Evolutionary conservation across 2,797 vertebrate genomes (phyloP).

Genomic region (Fringilla coelebs): DNA sequence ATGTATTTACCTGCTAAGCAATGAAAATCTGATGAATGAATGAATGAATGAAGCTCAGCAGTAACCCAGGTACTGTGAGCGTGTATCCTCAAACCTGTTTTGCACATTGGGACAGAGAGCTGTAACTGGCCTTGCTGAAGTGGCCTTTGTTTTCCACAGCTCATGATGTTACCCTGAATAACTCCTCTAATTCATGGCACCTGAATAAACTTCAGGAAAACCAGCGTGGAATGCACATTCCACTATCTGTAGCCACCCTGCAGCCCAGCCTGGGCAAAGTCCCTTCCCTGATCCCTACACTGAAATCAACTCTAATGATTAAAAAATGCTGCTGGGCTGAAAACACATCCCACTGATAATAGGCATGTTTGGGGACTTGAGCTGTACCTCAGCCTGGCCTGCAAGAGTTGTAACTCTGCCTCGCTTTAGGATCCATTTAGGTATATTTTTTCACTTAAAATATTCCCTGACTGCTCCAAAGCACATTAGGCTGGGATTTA

Average conservation of each 20-base stretch:
- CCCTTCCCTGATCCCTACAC: background rate
- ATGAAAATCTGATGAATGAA: background rate
- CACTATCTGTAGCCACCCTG: background rate
- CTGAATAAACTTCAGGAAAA: background rate
- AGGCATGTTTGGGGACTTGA: background rate
- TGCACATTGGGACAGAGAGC: background rate
- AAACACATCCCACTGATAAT: background rate
- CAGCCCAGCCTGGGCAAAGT: background rate
- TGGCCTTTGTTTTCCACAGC: background rate
- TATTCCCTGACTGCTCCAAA: background rate
- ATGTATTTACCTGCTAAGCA: background rate
- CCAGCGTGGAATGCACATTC: background rate
- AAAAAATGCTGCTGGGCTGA: background rate
- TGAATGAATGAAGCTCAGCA: background rate
- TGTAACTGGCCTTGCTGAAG: background rate
- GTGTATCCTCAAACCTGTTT: background rate
- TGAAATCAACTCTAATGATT: background rate
- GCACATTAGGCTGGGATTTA: background rate
- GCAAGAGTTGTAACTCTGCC: background rate
- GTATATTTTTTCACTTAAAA: background rate
- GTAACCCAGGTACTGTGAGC: background rate
- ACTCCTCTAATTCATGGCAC: background rate
- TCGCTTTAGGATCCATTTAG: background rate
- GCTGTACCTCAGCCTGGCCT: background rate
- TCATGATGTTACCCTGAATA: background rate